These are phyloP conservation scores for Chrysaora quinquecirrha DNA, from an alignment of 30 jellyfish, hydroid and myxozoan genomes.

Conservation along the genomic window DNA sequence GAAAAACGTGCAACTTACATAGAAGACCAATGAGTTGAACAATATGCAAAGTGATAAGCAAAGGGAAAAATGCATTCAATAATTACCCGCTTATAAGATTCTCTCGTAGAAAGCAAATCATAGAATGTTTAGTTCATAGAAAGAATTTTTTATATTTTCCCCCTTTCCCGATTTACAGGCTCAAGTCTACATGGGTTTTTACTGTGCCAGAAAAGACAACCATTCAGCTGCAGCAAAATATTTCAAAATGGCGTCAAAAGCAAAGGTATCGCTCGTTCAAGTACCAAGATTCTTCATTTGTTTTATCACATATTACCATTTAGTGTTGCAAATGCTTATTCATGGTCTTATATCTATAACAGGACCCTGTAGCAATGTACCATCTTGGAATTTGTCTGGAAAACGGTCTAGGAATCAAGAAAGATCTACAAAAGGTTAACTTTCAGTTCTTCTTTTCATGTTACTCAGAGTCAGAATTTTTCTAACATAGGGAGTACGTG, in stretches of 20 bases:
- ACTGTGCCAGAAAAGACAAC: constrained; percentile 26
- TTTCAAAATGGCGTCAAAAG: constrained; percentile 57
- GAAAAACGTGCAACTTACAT: constrained; percentile 32
- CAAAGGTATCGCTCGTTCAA: constrained; percentile 34
- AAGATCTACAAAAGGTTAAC: constrained; percentile 34
- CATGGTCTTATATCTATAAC: too few relatives aligned
- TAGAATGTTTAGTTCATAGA: background rate
- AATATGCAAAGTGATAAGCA: constrained; percentile 79
- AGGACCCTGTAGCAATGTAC: constrained; percentile 69
- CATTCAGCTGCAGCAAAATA: constrained; percentile 42
- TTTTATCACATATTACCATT: too few relatives aligned
- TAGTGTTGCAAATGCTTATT: too few relatives aligned
- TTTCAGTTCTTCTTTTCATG: too few relatives aligned
- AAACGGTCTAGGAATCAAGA: constrained; percentile 66
- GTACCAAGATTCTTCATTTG: too few relatives aligned
- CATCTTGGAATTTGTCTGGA: constrained; percentile 65
- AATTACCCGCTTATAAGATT: too few relatives aligned
- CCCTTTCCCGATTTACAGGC: constrained; percentile 59
- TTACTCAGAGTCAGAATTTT: too few relatives aligned
- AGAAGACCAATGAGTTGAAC: constrained; percentile 80
- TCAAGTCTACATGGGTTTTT: constrained; percentile 51
- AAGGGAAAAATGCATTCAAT: constrained; percentile 93
- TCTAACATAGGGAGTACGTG: too few relatives aligned
- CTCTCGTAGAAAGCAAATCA: background rate
- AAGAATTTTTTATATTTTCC: too few relatives aligned